Evolutionary conservation across 1,140 invertebrate species (phyloP), one percentile per base, ranked within the genome.

Genomic region (Drosophila grimshawi): DNA sequence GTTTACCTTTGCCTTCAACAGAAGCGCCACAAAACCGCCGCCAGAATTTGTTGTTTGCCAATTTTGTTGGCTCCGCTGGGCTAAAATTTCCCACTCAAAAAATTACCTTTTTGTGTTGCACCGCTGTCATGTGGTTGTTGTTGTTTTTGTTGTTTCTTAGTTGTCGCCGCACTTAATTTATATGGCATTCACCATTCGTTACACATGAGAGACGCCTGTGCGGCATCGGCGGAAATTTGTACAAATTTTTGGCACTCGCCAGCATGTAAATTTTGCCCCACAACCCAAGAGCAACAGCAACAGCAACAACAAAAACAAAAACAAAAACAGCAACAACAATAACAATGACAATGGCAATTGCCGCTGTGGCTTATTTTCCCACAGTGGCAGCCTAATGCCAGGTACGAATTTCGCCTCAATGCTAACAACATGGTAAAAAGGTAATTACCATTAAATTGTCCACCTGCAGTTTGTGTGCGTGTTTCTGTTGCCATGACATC

Each of bases 151-250:
- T 46, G 49, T 61, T 64, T 63, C 74, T 85, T 70, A 78, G 76
- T 82, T 86, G 82, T 82, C 68, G 83, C 80, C 83, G 76, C 82
- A 86, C 76, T 86, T 86, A 86, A 86, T 86, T 86, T 86, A 86
- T 82, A 82, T 86, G 83, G 82, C 82, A 86, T 86, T 86, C 55
- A 80, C 62, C 19, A 57, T 66, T 69, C 83, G 78, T 57, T 75
- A 46, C 80, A 83, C 56, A 64, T 66, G 61, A 27, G 37, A 55
- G 61, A 57, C 29, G 8, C 59, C 39, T 3, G 30, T 41, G 30
- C 59, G 46, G 35, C 65, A 53, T 45, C 55, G 57, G 59, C 71
- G 78, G 76, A 73, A 60, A 81, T 76, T 86, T 86, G 70, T 88
- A 88, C 71, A 86, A 71, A 88, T 88, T 88, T 86, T 86, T 88